Conservation (phyloP, 2,113 vertebrate genomes). For the Plectropomus leopardus region DNA sequence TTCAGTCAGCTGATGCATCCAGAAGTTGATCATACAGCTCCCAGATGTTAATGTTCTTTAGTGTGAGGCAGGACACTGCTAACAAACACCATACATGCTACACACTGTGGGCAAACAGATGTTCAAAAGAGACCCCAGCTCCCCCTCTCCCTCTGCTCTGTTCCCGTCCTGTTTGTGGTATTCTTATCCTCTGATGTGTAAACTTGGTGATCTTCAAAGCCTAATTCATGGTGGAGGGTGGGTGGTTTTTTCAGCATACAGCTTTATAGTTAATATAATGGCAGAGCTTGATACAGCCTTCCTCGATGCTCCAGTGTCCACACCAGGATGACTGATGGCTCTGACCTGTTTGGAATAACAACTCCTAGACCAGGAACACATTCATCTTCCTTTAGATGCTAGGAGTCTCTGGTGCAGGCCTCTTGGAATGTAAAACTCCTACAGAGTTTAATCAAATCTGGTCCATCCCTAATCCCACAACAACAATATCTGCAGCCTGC, state of each 20-base stretch:
- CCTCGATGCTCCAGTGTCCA: neutral
- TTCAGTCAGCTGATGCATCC: conserved; percentile 19
- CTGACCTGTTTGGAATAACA: conserved; percentile 62
- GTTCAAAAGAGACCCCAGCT: conserved; percentile 35
- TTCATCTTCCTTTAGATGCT: conserved; percentile 55
- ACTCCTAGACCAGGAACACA: conserved; percentile 34
- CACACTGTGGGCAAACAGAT: conserved; percentile 55
- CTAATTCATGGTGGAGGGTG: neutral
- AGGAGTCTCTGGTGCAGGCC: conserved; percentile 42
- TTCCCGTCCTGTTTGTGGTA: conserved; percentile 50
- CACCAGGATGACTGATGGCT: conserved; percentile 68
- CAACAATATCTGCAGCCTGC: conserved; percentile 32
- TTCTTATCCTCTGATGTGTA: conserved; percentile 63
- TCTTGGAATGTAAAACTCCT: conserved; percentile 73
- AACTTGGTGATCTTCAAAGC: conserved; percentile 66
- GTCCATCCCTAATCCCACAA: conserved; percentile 34
- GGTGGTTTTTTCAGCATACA: conserved; percentile 1
- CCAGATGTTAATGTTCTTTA: conserved; percentile 51
- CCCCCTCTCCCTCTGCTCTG: conserved; percentile 33
- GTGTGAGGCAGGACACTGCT: conserved; percentile 31
- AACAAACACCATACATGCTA: conserved; percentile 44
- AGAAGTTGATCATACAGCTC: conserved; percentile 9
- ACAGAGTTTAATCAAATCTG: conserved; percentile 67
- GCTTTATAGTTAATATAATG: conserved; percentile 23
- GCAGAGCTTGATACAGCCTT: conserved; percentile 6